These are phyloP conservation scores for Nyctalus aviator DNA, from an alignment of 2,797 vertebrate genomes.

Conservation along the genomic window DNA sequence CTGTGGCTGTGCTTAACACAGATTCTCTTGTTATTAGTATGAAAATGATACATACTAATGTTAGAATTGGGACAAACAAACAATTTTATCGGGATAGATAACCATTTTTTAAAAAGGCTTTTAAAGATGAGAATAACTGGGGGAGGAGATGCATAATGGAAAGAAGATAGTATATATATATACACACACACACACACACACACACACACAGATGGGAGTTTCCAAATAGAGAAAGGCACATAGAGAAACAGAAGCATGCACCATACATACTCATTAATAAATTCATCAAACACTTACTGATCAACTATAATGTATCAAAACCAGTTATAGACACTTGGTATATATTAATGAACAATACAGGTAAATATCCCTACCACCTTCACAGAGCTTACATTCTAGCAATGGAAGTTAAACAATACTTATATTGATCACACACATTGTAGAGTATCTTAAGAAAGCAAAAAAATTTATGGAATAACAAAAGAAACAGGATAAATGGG, in stretches of 20 bases:
- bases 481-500: background rate
- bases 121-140: background rate
- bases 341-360: background rate
- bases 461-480: background rate
- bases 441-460: background rate
- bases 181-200: too few species aligned
- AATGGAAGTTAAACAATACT: background rate
- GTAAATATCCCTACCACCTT: background rate
- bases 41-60: background rate
- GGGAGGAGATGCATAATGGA: background rate
- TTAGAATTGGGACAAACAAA: constrained; percentile 36
- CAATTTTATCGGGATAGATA: background rate
- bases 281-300: background rate
- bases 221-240: background rate
- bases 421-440: background rate
- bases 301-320: background rate
- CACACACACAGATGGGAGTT: background rate
- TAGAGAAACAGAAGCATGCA: background rate
- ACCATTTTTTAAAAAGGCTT: constrained; percentile 21
- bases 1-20: background rate
- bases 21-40: background rate
- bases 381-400: background rate
- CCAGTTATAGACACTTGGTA: background rate
- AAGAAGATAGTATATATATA: background rate
- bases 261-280: background rate